Evolutionary conservation across 2,888 invertebrate genomes (phyloP), one percentile per base, ranked within the genome.

Genomic region (Hyposoter didymator): DNA sequence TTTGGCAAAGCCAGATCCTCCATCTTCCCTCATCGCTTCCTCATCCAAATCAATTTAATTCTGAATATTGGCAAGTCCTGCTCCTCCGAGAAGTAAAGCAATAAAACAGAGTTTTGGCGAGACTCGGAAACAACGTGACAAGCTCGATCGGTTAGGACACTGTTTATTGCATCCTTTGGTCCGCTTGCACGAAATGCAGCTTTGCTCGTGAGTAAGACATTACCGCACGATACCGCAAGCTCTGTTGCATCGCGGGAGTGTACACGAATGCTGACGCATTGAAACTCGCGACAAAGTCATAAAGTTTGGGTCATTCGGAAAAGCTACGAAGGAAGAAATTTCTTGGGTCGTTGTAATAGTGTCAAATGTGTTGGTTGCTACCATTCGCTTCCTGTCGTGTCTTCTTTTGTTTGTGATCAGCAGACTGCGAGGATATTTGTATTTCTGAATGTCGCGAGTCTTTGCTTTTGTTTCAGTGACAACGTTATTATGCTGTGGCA

Each of bases 281-380:
- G 28, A 55, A 76, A 52, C 35, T 52, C 80, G 52, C 80, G 52
- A 52, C 52, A 22, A 17, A 59, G 76, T 81, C 76, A 43, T 81
- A 84, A 84, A 84, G 73, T 73, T 84, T 67, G 32, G 62, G 49
- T 84, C 72, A 73, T 78, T 81, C 67, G 32, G 32, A 12, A n/a
- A 47, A 12, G 64, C 66, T 43, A 7, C 62, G 28, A 47, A 47
- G 47, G 45, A 73, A 73, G 84, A 78, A 73, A 81, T 66, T 35
- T 73, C 59, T 55, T 55, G 43, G 55, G 28, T 84, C 43, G 55
- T 49, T 49, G 47, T 22, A 22, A 64, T 73, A n/a, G 80, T 70
- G 76, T 81, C 52, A 78, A 84, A 69, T 32, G 62, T 47, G 52
- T 67, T 32, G 69, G 32, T 75, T 45, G n/a, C 22, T 28, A 28